Conservation (phyloP, 2,888 invertebrate species). For the Limnephilus marmoratus region DNA sequence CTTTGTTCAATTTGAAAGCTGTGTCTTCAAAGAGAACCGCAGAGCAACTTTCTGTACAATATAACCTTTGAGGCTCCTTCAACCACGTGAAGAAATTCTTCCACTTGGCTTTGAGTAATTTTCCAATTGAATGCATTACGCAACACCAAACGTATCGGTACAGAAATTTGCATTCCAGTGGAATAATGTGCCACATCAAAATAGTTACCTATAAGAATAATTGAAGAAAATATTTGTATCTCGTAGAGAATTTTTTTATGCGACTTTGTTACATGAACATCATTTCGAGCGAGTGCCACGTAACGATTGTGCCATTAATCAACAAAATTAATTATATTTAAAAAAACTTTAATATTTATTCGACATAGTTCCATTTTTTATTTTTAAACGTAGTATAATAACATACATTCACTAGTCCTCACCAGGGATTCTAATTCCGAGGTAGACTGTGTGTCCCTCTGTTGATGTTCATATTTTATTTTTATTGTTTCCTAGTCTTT, state of each 20-base stretch:
- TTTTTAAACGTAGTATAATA: no score
- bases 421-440: no score
- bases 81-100: conserved; percentile 2
- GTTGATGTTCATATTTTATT: no score
- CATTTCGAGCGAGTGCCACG: background rate
- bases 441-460: no score
- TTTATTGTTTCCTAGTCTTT: no score
- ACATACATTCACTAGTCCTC: no score
- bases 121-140: background rate
- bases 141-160: background rate
- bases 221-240: background rate
- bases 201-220: background rate
- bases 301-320: no score
- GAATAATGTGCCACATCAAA: background rate
- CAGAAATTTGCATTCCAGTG: background rate
- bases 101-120: background rate
- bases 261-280: background rate
- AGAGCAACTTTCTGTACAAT: background rate
- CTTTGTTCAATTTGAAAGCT: background rate
- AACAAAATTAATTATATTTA: no score
- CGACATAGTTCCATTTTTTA: no score
- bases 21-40: background rate
- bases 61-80: background rate
- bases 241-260: background rate
- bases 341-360: no score